Evolutionary conservation across 2,113 vertebrate genomes (phyloP).

Genomic region (Condylura cristata): DNA sequence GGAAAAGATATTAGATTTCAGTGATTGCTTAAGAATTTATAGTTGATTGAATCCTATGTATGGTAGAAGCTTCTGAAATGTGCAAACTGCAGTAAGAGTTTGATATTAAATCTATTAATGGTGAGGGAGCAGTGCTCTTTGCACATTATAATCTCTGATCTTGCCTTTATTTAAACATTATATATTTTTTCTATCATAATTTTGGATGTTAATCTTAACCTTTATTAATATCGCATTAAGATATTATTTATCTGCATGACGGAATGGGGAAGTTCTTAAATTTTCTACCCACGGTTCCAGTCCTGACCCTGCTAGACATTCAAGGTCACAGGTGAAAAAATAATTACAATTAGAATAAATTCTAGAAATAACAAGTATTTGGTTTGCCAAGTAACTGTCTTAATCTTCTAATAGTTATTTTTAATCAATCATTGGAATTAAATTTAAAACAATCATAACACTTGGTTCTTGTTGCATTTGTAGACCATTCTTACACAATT

Average conservation of each 20-base stretch:
- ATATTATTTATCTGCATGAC: neutral
- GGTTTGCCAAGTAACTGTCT: neutral
- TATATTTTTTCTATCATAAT: neutral
- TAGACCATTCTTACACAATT: neutral
- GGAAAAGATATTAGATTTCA: constrained; percentile 9
- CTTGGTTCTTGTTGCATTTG: neutral
- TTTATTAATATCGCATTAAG: constrained; percentile 2
- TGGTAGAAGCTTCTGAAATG: neutral
- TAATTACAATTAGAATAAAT: constrained; percentile 44
- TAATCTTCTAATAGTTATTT: neutral
- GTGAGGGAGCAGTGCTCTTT: neutral
- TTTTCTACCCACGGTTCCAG: neutral
- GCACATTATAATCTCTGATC: neutral
- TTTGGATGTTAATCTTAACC: constrained; percentile 34
- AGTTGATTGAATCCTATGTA: neutral
- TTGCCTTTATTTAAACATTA: constrained; percentile 33
- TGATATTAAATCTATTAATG: neutral
- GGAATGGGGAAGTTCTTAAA: neutral
- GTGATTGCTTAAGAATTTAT: neutral
- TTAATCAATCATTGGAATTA: neutral
- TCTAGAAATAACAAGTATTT: neutral
- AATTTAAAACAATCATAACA: neutral
- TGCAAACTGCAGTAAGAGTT: neutral
- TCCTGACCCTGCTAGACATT: neutral
- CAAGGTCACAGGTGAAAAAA: constrained; percentile 2